These are phyloP conservation scores for Chromobotia macracanthus DNA, from an alignment of 2,797 vertebrate species.

Conservation along the genomic window DNA sequence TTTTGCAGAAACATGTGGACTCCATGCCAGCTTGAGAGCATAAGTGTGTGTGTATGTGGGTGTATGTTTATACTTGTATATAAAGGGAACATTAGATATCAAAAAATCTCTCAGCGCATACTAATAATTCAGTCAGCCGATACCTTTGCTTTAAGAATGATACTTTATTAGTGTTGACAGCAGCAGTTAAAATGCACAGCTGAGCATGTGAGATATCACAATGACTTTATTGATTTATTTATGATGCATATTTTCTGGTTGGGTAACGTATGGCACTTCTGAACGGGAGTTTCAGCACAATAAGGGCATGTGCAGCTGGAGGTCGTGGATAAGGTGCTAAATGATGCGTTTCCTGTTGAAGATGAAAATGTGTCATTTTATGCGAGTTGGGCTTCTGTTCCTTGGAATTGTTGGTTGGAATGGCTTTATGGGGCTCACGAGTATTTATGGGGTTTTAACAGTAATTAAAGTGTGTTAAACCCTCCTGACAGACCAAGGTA, in stretches of 20 bases:
- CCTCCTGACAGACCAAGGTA: too few species aligned
- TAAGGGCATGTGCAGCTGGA: constrained; percentile 17
- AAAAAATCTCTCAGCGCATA: constrained; percentile 21
- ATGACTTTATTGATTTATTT: constrained; percentile 32
- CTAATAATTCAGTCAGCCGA: constrained; percentile 36
- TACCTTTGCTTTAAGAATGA: not conserved
- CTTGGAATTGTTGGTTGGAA: not conserved
- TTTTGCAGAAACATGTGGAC: not conserved
- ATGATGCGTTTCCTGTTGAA: constrained; percentile 39
- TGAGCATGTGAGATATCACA: constrained; percentile 40
- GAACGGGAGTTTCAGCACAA: constrained; percentile 17
- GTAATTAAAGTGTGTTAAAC: not conserved
- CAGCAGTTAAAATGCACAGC: constrained; percentile 12
- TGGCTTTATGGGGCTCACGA: not conserved
- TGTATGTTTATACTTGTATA: too few species aligned
- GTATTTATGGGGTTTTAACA: not conserved
- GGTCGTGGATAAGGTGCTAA: constrained; percentile 36
- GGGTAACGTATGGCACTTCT: constrained; percentile 12
- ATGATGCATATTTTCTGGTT: constrained; percentile 16
- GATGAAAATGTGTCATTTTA: constrained; percentile 19
- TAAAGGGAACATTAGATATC: too few species aligned
- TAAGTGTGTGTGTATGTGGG: too few species aligned
- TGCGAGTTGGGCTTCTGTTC: not conserved
- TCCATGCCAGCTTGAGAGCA: not conserved
- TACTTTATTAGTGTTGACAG: constrained; percentile 30